A percentile compares a stretch with the other conserved stretches of the same genome.
Conservation (phyloP, 2,888 invertebrate genomes). For the Allolobophora icterica region DNA sequence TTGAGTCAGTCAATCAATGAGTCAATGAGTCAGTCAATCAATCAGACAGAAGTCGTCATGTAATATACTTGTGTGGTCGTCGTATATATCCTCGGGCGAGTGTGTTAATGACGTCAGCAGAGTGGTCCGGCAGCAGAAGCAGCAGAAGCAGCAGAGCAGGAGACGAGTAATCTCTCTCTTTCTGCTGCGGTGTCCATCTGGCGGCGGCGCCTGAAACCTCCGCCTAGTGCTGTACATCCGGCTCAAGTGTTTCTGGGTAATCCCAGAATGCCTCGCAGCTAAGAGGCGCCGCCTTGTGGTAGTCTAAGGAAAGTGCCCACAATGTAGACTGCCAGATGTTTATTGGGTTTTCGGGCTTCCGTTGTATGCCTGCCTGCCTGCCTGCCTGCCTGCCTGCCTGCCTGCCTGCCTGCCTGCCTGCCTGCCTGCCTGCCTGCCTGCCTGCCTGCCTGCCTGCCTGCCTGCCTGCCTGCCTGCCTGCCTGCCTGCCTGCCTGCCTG, state of each 20-base stretch:
- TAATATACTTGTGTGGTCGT: neutral
- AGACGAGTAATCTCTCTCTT: neutral
- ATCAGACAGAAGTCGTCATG: neutral
- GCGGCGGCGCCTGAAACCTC: neutral
- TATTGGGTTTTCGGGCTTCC: neutral
- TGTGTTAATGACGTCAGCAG: neutral
- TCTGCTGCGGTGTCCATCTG: neutral
- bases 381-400: neutral
- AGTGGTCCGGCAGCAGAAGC: too few relatives aligned
- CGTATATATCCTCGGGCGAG: neutral
- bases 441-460: neutral
- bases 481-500: neutral
- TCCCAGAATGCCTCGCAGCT: slow-evolving; percentile 14
- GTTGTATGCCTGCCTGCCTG: neutral
- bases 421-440: neutral
- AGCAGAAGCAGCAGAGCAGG: neutral
- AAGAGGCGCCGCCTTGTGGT: neutral
- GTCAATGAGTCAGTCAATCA: too few relatives aligned
- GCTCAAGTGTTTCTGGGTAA: slow-evolving; percentile 13
- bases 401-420: neutral
- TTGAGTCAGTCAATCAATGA: too few relatives aligned
- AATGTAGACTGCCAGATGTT: neutral
- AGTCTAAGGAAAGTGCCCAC: neutral
- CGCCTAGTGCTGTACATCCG: neutral
- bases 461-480: neutral